Percentiles rank a stretch among this genome's conserved stretches.
Conservation (phyloP, 2,888 invertebrate species). For the Hylaea fasciaria region DNA sequence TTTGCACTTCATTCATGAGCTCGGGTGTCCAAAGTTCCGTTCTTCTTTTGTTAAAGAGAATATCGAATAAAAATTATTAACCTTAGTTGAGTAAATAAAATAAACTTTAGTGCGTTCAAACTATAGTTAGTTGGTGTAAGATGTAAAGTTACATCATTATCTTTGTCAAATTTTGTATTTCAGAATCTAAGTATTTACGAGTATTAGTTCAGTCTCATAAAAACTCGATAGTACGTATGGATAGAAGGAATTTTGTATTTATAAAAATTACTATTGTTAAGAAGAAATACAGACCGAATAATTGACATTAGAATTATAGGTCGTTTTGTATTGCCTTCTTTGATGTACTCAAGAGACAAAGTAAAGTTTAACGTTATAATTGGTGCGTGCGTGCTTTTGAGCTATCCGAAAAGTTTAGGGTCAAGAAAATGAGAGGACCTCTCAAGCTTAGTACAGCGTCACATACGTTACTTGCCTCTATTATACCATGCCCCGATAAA, state of each 20-base stretch:
- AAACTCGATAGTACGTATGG: too few species aligned
- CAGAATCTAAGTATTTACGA: too few species aligned
- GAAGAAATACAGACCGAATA: not conserved
- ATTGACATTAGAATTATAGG: not conserved
- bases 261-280: too few species aligned
- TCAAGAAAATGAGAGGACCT: constrained; percentile 18
- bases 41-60: too few species aligned
- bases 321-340: constrained; percentile 3
- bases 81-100: too few species aligned
- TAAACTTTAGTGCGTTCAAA: too few species aligned
- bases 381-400: constrained; percentile 16
- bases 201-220: too few species aligned
- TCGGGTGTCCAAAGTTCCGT: constrained; percentile 1
- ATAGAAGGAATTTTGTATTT: too few species aligned
- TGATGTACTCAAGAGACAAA: not conserved
- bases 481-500: not conserved
- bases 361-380: constrained; percentile 18
- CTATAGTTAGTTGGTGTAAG: too few species aligned
- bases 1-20: constrained; percentile 3
- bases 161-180: too few species aligned
- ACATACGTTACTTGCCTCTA: not conserved
- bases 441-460: not conserved
- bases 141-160: too few species aligned
- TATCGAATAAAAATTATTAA: too few species aligned
- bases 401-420: constrained; percentile 21